Conservation (phyloP, 1,140 invertebrate species). For the Arctopsyche grandis region DNA sequence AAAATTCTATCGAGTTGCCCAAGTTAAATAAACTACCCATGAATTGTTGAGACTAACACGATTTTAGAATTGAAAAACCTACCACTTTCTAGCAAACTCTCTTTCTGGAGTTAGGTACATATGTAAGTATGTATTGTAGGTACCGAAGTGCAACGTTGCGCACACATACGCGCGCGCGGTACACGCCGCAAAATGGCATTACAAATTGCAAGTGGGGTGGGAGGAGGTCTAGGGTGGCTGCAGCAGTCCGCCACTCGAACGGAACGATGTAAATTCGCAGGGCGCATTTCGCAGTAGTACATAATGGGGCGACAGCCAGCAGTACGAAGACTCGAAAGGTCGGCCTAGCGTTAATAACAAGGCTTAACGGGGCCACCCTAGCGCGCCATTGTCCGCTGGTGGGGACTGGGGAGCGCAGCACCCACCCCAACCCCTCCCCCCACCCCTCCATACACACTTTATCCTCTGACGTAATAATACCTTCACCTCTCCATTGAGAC, state of each 20-base stretch:
- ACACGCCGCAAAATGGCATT: constrained; percentile 34
- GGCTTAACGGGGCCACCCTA: constrained; percentile 33
- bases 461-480: constrained; percentile 10
- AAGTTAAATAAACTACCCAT: neutral
- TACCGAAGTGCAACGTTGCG: neutral
- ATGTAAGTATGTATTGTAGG: too few relatives aligned
- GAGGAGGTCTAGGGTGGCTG: neutral
- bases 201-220: constrained; percentile 24
- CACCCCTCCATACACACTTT: neutral
- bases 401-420: neutral
- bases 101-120: neutral
- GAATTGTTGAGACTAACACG: too few relatives aligned
- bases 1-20: neutral
- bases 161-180: neutral
- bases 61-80: too few relatives aligned
- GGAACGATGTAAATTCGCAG: constrained; percentile 40
- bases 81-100: neutral
- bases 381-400: constrained; percentile 20
- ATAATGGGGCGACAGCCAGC: constrained; percentile 11
- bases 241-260: constrained; percentile 19
- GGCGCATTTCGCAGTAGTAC: constrained; percentile 31
- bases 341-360: constrained; percentile 45
- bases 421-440: neutral
- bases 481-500: neutral
- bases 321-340: constrained; percentile 33